Conservation (phyloP, 2,113 vertebrate genomes). For the Nyctereutes procyonoides region DNA sequence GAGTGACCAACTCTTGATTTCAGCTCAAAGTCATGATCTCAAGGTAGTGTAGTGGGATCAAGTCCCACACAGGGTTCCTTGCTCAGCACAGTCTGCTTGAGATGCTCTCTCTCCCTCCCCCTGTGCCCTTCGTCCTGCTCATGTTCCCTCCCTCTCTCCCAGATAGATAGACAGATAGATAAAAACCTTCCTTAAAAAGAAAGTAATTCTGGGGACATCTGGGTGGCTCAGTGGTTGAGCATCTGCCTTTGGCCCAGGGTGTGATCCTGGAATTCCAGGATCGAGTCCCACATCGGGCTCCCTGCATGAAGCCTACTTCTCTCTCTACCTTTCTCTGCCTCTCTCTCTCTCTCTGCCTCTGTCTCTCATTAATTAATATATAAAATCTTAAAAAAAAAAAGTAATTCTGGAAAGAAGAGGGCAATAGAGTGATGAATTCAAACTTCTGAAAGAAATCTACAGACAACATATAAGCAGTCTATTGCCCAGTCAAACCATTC, state of each 20-base stretch:
- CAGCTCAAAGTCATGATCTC: neutral
- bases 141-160: neutral
- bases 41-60: neutral
- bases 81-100: neutral
- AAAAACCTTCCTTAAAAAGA: no score
- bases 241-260: no score
- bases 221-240: no score
- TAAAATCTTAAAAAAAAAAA: neutral
- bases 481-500: neutral
- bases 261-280: no score
- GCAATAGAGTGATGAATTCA: neutral
- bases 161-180: neutral
- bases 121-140: neutral
- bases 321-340: no score
- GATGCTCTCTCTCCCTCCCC: neutral
- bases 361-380: neutral
- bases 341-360: no score
- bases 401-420: neutral
- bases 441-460: neutral
- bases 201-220: no score
- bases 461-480: neutral
- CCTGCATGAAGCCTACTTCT: no score
- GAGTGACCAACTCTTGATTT: neutral
- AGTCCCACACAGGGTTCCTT: neutral
- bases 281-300: no score